A percentile compares a stretch with the other conserved stretches of the same genome.
These are phyloP conservation scores for Callionymus lyra DNA, from an alignment of 2,113 vertebrate genomes.

Conservation along the genomic window DNA sequence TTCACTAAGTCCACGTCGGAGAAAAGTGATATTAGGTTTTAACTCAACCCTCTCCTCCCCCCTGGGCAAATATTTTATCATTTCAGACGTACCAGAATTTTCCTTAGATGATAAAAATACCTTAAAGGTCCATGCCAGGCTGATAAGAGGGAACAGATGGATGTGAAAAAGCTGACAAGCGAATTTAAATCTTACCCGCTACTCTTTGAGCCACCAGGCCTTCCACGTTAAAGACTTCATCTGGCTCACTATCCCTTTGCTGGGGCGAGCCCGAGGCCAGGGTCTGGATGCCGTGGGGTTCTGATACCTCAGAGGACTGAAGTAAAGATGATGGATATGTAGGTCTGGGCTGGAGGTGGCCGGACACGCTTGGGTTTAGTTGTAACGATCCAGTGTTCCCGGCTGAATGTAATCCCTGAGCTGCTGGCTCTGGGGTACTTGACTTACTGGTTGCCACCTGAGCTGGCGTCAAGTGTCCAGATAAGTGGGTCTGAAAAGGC, in stretches of 20 bases:
- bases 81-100: neutral
- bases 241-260: slow-evolving; percentile 66
- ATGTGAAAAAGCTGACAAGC: neutral
- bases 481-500: slow-evolving; percentile 27
- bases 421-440: slow-evolving; percentile 29
- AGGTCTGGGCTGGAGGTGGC: slow-evolving; percentile 60
- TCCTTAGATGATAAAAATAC: neutral
- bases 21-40: too few relatives aligned
- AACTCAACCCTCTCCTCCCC: too few relatives aligned
- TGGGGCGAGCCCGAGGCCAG: slow-evolving; percentile 61
- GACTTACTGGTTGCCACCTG: slow-evolving; percentile 37
- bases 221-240: slow-evolving; percentile 80
- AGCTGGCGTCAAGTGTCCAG: slow-evolving; percentile 17
- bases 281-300: slow-evolving; percentile 35
- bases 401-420: slow-evolving; percentile 40
- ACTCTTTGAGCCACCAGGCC: slow-evolving; percentile 92
- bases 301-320: slow-evolving; percentile 36
- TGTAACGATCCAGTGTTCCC: slow-evolving; percentile 29
- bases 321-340: slow-evolving; percentile 42
- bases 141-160: neutral
- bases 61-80: neutral
- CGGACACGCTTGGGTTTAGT: slow-evolving; percentile 8
- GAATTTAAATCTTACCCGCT: slow-evolving; percentile 75
- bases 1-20: too few relatives aligned
- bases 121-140: neutral